Evolutionary conservation across 2,888 invertebrate species (phyloP), one percentile per base, ranked within the genome.

Genomic region (Morinoia aosen): DNA sequence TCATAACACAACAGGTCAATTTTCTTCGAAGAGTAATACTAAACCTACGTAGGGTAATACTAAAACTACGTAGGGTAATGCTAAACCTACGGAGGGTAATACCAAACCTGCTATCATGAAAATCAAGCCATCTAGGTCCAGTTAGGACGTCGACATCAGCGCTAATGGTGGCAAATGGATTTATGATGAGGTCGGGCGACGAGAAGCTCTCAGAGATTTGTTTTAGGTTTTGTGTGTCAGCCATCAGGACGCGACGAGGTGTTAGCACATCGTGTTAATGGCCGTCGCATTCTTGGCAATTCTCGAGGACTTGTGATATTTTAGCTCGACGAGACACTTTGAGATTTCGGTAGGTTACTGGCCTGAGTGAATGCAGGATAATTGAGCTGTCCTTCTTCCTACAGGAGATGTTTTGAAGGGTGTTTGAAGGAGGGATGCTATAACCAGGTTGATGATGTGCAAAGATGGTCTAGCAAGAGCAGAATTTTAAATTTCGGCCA

Each of bases 161-260:
- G 56, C 93, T 93, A 93, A 93, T 93, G 93, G 93, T 33, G 57
- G 57, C 93, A 93, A 93, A 93, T 93, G 93, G 93, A 93, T 93
- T 93, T 93, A 93, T 93, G 93, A 93, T 93, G 93, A 93, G 93
- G 93, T 57, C 57, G 57, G 25, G 93, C 57, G 93, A 93, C 93
- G 57, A 93, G 93, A 48, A 93, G 56, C 93, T 57, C 57, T n/a
- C 57, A 93, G 57, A 93, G 93, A 93, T 93, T 93, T 93, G 93
- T 93, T 57, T 56, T 57, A 57, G 93, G 57, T 93, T 93, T 93
- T 56, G 93, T 93, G 57, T 57, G 91, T 16, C 93, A 12, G 40
- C 39, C 48, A 90, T 40, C 90, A 90, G 90, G 48, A 90, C 39
- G 48, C 39, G 90, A 90, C 90, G 90, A 90, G 48, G 90, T 48